Percentiles rank a stretch among this genome's conserved stretches.
Evolutionary conservation across 2,888 invertebrate genomes (phyloP).

Genomic region (Cephus nigrinus): DNA sequence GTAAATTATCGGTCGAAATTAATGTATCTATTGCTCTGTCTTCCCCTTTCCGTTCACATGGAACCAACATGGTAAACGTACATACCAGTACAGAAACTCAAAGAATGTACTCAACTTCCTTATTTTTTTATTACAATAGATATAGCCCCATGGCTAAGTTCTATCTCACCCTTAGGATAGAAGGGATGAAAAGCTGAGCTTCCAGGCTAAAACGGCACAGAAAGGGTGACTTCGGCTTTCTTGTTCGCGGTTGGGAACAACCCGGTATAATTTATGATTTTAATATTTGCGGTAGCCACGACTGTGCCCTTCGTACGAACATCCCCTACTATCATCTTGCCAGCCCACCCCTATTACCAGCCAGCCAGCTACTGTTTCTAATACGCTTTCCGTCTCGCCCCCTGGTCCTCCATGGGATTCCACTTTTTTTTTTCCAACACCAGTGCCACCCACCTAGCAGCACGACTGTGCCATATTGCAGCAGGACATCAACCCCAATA

Average conservation of each 20-base stretch:
- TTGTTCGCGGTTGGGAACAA: not conserved
- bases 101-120: constrained; percentile 25
- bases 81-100: constrained; percentile 31
- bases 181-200: not conserved
- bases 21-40: not conserved
- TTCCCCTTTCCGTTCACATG: not conserved
- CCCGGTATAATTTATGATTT: constrained; percentile 38
- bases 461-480: constrained; percentile 16
- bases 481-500: constrained; percentile 27
- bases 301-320: constrained; percentile 1
- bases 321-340: not conserved
- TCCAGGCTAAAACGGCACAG: not conserved
- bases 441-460: not conserved
- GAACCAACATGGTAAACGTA: constrained; percentile 24
- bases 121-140: constrained; percentile 32
- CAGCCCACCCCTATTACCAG: not conserved
- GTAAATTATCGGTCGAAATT: not conserved
- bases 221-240: not conserved
- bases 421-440: constrained; percentile 14
- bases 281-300: constrained; percentile 29
- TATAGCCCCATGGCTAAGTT: not conserved
- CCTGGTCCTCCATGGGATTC: constrained; percentile 8
- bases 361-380: constrained; percentile 11
- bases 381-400: constrained; percentile 18
- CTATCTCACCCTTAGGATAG: not conserved